These are phyloP conservation scores for Labeo catla DNA, from an alignment of 2,113 vertebrate genomes.

Conservation along the genomic window DNA sequence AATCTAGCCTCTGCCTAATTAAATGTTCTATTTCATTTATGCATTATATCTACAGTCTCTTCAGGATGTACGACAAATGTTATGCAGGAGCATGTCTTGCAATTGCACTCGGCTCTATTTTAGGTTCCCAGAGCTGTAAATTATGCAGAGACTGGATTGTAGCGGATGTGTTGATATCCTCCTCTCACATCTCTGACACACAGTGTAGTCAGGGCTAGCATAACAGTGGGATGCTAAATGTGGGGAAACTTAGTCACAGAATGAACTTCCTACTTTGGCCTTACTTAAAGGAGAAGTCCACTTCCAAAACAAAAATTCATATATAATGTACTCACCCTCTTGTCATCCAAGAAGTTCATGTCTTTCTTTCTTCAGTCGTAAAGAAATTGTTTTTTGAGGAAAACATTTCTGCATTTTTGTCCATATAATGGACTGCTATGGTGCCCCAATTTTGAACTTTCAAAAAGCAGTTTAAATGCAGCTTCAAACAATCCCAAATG, in stretches of 20 bases:
- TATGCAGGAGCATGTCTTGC: slow-evolving; percentile 12
- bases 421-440: too few relatives aligned
- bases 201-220: slow-evolving; percentile 21
- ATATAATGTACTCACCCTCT: too few relatives aligned
- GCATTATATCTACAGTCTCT: neutral
- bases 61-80: neutral
- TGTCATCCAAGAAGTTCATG: too few relatives aligned
- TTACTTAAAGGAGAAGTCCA: too few relatives aligned
- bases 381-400: too few relatives aligned
- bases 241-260: slow-evolving; percentile 16
- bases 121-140: slow-evolving; percentile 28
- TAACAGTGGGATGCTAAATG: slow-evolving; percentile 5
- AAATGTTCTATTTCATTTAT: neutral
- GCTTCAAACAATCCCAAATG: too few relatives aligned
- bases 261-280: slow-evolving; percentile 8
- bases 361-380: too few relatives aligned
- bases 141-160: slow-evolving; percentile 32
- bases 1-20: slow-evolving; percentile 3
- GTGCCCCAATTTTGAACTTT: too few relatives aligned
- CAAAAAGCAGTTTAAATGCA: too few relatives aligned
- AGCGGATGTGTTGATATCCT: slow-evolving; percentile 36
- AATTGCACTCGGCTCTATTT: slow-evolving; percentile 25
- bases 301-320: too few relatives aligned
- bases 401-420: too few relatives aligned
- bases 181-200: slow-evolving; percentile 37